A percentile compares a stretch with the other conserved stretches of the same genome.
Conservation (phyloP, 2,113 vertebrate genomes). For the Rhabdomys dilectus region DNA sequence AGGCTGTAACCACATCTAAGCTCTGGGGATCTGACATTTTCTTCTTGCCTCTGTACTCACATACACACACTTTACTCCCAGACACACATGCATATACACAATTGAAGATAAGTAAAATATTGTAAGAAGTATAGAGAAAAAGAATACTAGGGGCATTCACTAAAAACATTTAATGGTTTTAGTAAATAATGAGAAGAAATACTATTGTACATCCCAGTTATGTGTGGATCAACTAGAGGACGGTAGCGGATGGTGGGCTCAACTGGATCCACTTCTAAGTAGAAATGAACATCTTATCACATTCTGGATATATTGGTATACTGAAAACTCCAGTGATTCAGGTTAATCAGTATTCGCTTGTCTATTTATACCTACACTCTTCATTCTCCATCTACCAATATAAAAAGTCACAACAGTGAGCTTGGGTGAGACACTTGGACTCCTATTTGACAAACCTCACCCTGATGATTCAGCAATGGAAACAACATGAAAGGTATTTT, state of each 20-base stretch:
- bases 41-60: neutral
- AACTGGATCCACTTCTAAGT: neutral
- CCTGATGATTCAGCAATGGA: constrained; percentile 59
- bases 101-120: neutral
- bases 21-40: neutral
- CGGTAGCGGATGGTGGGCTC: neutral
- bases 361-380: neutral
- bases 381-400: neutral
- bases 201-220: too few relatives aligned
- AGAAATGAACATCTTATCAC: neutral
- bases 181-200: neutral
- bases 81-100: neutral
- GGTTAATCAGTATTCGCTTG: neutral
- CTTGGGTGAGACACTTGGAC: constrained; percentile 56
- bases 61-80: too few relatives aligned
- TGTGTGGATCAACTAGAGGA: neutral
- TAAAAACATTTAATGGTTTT: neutral
- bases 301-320: neutral
- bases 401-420: neutral
- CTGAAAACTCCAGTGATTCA: neutral
- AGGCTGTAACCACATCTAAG: neutral
- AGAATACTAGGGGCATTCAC: neutral
- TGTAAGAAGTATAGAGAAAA: neutral
- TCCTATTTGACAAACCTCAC: constrained; percentile 30
- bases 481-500: constrained; percentile 63